phyloP scores from a whole-genome alignment of 2,888 invertebrate genomes.

The Mythimna lalbum region DNA sequence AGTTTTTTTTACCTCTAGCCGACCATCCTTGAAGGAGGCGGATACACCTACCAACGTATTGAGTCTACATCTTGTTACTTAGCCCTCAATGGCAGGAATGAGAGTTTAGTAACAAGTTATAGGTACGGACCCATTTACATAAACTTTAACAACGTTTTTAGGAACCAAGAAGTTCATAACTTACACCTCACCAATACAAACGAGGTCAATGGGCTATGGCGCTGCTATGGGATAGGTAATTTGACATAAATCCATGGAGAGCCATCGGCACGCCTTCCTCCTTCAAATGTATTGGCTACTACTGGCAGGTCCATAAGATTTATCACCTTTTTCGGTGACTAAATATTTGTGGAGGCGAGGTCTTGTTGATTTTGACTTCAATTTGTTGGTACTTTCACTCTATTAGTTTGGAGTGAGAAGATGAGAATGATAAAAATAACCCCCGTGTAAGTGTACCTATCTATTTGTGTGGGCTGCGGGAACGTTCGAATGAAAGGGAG shows the following conservation, averaged over 20 bases:
- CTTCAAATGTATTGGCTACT: conserved; percentile 77
- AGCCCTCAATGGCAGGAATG: too few species aligned
- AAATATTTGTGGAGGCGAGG: conserved; percentile 50
- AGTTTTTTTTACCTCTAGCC: too few species aligned
- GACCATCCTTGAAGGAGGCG: neutral
- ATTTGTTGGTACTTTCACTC: conserved; percentile 11
- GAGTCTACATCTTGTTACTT: too few species aligned
- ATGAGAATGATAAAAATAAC: neutral
- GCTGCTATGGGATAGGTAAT: conserved; percentile 82
- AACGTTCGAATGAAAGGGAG: too few species aligned
- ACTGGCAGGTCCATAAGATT: conserved; percentile 74
- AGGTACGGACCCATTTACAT: too few species aligned
- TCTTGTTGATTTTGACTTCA: conserved; percentile 23
- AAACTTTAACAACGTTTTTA: conserved; percentile 2
- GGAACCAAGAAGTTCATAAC: conserved; percentile 36
- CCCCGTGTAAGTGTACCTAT: neutral
- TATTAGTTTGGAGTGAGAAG: neutral
- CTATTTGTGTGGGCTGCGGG: too few species aligned
- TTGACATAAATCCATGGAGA: conserved; percentile 85
- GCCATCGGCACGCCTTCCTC: conserved; percentile 80
- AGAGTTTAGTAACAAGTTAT: too few species aligned
- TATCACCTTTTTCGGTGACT: conserved; percentile 70
- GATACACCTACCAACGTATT: neutral
- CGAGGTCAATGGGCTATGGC: conserved; percentile 80
- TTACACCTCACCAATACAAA: conserved; percentile 66